Base-by-base conservation (phyloP, 23 tunicate species). In the Ascidia mentula region DNA sequence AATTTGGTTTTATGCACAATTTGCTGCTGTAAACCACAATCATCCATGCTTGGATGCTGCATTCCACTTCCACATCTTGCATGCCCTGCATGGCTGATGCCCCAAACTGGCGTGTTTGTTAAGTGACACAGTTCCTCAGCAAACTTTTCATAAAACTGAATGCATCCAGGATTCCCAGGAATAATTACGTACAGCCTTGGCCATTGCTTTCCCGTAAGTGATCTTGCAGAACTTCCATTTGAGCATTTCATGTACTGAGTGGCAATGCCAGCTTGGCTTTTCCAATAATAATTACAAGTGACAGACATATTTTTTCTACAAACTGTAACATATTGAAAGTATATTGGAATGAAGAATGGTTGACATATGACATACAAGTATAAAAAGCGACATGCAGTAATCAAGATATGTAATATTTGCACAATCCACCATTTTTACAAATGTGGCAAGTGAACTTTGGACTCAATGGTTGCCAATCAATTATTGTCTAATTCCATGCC, bases 121-220 rank as follows among this genome's bases (percentile, higher is more conserved):
- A 32, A 18, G 32, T 40, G 9, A 32, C 24, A 73, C 69, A 93
- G 70, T 17, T 84, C 79, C 33, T 84, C 84, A 0, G 98, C 82
- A 77, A 93, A 93, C 38, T 76, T 80, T 37, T 93, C 89, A 72
- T 93, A 93, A 59, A 93, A 88, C 17, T 80, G 82, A 22, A 93
- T 88, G 42, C 87, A 81, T 15, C 98, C 98, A 60, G 98, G 98
- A 40, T 93, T 93, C 18, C 98, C 98, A 2, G 98, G 98, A 7
- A 93, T 88, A 31, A 93, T 83, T 0, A 93, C 84, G 40, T 73
- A 88, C 18, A 84, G 53, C 9, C 72, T 30, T 0, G 90, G 80
- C 0, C 0, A 5, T 36, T 42, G 69, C 8, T 59, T 22, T 26
- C 40, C 36, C 7, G 20, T 6, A 1, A 22, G 33, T 1, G 45